Conservation (phyloP, 2,797 vertebrate genomes). For the Streptopelia turtur region DNA sequence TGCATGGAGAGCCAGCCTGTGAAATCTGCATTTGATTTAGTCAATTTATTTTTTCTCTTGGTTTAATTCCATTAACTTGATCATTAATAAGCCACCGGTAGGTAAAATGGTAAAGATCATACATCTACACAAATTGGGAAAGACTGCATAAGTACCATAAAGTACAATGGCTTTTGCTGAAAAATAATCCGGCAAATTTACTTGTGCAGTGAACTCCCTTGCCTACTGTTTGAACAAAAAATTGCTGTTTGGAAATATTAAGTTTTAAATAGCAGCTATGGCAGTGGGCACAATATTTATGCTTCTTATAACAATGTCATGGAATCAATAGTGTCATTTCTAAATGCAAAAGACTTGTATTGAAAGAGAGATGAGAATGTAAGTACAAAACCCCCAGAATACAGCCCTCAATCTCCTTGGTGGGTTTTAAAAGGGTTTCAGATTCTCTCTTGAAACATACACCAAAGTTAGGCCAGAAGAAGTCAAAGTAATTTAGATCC, state of each 20-base stretch:
- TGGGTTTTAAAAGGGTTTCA: constrained; percentile 44
- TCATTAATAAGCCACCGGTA: not conserved
- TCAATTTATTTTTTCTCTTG: not conserved
- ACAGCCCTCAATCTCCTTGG: constrained; percentile 1
- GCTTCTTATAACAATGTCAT: not conserved
- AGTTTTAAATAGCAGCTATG: not conserved
- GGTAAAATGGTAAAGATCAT: not conserved
- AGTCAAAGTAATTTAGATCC: constrained; percentile 84
- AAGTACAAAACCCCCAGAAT: not conserved
- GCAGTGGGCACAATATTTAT: not conserved
- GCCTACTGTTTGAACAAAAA: not conserved
- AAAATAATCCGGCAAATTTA: not conserved
- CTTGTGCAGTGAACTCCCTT: not conserved
- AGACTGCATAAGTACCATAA: not conserved
- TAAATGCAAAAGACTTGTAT: constrained; percentile 6
- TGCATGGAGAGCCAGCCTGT: not conserved
- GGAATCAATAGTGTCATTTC: constrained; percentile 19
- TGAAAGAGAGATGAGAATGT: constrained; percentile 7
- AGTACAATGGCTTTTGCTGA: not conserved
- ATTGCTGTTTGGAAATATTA: not conserved
- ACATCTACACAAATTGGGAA: not conserved
- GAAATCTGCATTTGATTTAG: not conserved
- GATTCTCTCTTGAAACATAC: constrained; percentile 47
- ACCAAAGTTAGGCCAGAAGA: constrained; percentile 75
- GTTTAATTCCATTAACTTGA: not conserved